phyloP scores from a whole-genome alignment of 2,888 invertebrate genomes.

The Macrosoma leucophasiata region DNA sequence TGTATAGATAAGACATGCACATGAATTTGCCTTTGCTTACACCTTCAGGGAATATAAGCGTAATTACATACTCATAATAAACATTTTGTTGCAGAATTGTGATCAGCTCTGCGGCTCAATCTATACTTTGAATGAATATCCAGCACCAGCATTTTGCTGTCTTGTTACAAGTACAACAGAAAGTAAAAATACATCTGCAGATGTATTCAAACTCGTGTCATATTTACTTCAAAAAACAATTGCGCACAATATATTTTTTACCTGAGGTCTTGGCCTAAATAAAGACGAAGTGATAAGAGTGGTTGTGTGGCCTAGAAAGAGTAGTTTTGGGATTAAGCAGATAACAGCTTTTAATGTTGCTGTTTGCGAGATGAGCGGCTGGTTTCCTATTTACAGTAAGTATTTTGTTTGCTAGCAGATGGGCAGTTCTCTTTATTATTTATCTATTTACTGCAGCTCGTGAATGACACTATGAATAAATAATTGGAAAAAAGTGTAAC shows the following conservation, averaged over 20 bases:
- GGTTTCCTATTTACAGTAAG: slow-evolving; percentile 81
- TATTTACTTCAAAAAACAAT: slow-evolving; percentile 77
- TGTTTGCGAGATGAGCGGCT: slow-evolving; percentile 86
- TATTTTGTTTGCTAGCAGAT: too few species aligned
- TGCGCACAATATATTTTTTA: slow-evolving; percentile 85
- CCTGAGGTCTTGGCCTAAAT: slow-evolving; percentile 60
- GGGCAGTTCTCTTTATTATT: too few species aligned
- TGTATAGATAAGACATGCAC: too few species aligned
- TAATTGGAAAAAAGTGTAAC: too few species aligned
- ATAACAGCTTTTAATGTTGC: slow-evolving; percentile 79
- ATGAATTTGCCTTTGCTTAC: too few species aligned
- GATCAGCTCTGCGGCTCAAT: slow-evolving; percentile 67
- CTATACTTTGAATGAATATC: slow-evolving; percentile 69
- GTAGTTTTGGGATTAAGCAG: slow-evolving; percentile 74
- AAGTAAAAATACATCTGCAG: slow-evolving; percentile 38
- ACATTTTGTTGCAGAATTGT: slow-evolving; percentile 66
- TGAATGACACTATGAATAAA: too few species aligned
- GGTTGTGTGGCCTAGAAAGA: slow-evolving; percentile 80
- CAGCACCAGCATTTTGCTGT: slow-evolving; percentile 83
- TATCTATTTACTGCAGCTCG: too few species aligned
- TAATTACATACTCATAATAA: too few species aligned
- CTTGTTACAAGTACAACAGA: slow-evolving; percentile 61
- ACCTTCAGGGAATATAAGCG: too few species aligned
- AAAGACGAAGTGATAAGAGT: slow-evolving; percentile 64
- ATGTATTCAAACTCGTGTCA: slow-evolving; percentile 66